These are phyloP conservation scores for Trachelus stipa DNA, from an alignment of 2,888 invertebrate species.

Conservation along the genomic window DNA sequence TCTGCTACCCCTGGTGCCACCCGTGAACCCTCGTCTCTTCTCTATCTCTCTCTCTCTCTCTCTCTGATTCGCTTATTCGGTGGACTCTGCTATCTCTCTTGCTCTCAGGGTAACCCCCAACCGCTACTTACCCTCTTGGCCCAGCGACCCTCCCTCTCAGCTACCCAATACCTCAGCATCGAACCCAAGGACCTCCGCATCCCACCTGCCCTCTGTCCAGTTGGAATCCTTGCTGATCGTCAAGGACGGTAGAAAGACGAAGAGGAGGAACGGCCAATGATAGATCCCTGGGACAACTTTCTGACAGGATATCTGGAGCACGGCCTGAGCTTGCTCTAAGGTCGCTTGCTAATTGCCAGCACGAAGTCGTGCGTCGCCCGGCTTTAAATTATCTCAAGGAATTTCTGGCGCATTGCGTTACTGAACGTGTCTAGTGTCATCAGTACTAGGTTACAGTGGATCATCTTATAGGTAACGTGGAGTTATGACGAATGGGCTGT, in stretches of 20 bases:
- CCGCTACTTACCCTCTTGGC: slow-evolving; percentile 21
- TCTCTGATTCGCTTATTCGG: background rate
- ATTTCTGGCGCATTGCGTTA: no score
- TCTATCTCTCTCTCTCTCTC: slow-evolving; percentile 13
- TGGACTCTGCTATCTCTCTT: slow-evolving; percentile 1
- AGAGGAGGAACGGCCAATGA: background rate
- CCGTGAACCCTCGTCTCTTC: slow-evolving; percentile 1
- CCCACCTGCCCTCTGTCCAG: background rate
- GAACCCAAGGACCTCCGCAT: background rate
- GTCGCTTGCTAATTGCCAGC: slow-evolving; percentile 1
- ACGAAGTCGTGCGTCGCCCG: background rate
- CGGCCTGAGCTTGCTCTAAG: background rate
- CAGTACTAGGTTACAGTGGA: no score
- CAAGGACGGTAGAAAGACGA: background rate
- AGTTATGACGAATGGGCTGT: no score
- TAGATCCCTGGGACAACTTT: background rate
- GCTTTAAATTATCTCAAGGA: no score
- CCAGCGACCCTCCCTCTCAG: background rate
- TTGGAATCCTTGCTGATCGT: background rate
- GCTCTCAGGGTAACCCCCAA: background rate
- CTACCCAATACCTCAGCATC: slow-evolving; percentile 7
- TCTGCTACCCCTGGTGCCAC: slow-evolving; percentile 20
- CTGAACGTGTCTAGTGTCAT: no score
- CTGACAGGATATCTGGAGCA: background rate
- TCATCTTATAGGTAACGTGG: no score